Evolutionary conservation across 1,140 invertebrate genomes (phyloP).

Genomic region (Lasioglossum baleicum): DNA sequence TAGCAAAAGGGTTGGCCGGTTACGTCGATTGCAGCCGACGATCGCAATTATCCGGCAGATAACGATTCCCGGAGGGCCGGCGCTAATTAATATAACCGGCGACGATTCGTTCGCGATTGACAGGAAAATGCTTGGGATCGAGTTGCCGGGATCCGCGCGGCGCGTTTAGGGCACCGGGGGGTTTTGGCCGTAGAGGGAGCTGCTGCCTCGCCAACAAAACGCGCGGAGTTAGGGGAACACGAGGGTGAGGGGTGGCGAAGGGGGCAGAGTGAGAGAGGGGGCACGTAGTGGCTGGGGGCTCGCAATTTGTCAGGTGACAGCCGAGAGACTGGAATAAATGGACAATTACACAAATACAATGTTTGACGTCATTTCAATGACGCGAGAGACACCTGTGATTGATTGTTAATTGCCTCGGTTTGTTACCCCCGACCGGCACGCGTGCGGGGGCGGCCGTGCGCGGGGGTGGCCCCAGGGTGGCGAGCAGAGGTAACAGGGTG

Average conservation of each 20-base stretch:
- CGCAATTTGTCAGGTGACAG: slow-evolving; percentile 80
- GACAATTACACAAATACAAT: slow-evolving; percentile 81
- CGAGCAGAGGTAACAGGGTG: slow-evolving; percentile 49
- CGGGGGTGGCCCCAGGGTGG: slow-evolving; percentile 21
- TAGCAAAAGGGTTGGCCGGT: slow-evolving; percentile 10
- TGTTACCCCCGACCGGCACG: slow-evolving; percentile 74
- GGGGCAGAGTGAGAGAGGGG: not conserved
- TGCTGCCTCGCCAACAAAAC: slow-evolving; percentile 12
- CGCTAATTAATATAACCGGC: slow-evolving; percentile 76
- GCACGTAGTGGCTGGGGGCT: slow-evolving; percentile 28
- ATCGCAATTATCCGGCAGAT: slow-evolving; percentile 71
- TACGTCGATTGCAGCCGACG: slow-evolving; percentile 64
- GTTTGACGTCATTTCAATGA: slow-evolving; percentile 81
- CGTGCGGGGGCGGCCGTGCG: slow-evolving; percentile 11
- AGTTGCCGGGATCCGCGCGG: too few species aligned
- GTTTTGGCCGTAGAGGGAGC: slow-evolving; percentile 42
- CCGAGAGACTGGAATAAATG: slow-evolving; percentile 80
- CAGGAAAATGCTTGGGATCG: slow-evolving; percentile 67
- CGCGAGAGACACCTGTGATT: slow-evolving; percentile 79
- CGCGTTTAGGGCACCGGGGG: too few species aligned
- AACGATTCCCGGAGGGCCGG: slow-evolving; percentile 69
- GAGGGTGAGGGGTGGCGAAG: not conserved
- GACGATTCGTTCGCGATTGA: slow-evolving; percentile 75
- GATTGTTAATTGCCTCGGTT: slow-evolving; percentile 81
- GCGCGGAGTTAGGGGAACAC: too few species aligned